Base-by-base conservation (phyloP, 1,140 invertebrate species). In the Drosophila carrolli region DNA sequence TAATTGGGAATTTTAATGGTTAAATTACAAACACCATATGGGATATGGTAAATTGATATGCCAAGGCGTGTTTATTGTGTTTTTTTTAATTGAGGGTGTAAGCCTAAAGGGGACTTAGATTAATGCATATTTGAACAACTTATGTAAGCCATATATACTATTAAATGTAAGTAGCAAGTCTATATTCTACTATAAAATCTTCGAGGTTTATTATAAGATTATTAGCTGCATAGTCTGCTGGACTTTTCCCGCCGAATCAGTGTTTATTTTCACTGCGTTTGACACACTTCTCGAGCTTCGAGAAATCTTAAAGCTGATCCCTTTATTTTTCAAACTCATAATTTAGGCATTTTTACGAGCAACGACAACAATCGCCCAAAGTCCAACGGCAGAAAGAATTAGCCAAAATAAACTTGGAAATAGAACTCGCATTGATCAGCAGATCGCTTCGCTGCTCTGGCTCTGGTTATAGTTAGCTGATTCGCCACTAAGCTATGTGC, bases 341-440 rank as follows among this genome's bases (percentile, higher is more conserved):
- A 83, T 46, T 79, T 79, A 60, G 32, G n/a, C 55, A 75, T 60
- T 63, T 82, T 82, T 83, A 83, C 58, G 79, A 74, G 53, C 59
- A 84, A 56, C 51, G 63, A 66, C 60, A 83, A 83, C 59, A 75
- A 75, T 66, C 71, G 80, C 57, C 75, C 62, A 14, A 19, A 40
- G 66, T 23, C 60, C 48, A 38, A 55, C n/a, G 62, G 32, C 51
- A 71, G 53, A 47, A 32, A 47, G 58, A 78, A 63, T 67, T 61
- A 75, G 68, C 50, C 19, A 60, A 79, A 82, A 82, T 88, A 86
- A 86, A 82, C 83, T 86, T 82, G 78, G 82, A 70, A 88, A 71
- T 56, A 56, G 71, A 71, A 53, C 68, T 43, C 43, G 56, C 44
- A 70, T 44, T 48, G 54, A 68, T 61, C 68, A 73, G 47, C 74